These are phyloP conservation scores for Lordiphosa andalusiaca DNA, from an alignment of 2,888 invertebrate species.

Conservation along the genomic window DNA sequence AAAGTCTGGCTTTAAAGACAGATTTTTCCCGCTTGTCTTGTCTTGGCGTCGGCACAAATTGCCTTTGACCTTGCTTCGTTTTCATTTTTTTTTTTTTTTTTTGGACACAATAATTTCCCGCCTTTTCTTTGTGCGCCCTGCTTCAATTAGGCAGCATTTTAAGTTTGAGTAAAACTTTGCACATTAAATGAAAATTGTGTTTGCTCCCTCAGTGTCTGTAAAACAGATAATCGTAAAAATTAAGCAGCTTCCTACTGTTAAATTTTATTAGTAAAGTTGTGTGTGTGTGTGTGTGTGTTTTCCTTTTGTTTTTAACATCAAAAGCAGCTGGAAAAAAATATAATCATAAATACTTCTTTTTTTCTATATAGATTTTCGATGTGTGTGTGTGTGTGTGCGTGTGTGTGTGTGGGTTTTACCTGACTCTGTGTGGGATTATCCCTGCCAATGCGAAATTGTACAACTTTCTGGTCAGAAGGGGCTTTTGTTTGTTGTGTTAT, in stretches of 20 bases:
- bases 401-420: slow-evolving; percentile 58
- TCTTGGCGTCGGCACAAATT: slow-evolving; percentile 62
- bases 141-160: slow-evolving; percentile 69
- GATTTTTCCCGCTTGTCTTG: slow-evolving; percentile 24
- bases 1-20: slow-evolving; percentile 15
- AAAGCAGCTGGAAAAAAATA: slow-evolving; percentile 61
- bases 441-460: slow-evolving; percentile 72
- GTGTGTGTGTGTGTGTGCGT: slow-evolving; percentile 14
- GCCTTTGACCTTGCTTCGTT: slow-evolving; percentile 61
- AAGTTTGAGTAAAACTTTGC: slow-evolving; percentile 47
- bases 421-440: slow-evolving; percentile 67
- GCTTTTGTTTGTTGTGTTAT: slow-evolving; percentile 37
- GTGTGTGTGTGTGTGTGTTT: neutral
- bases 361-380: slow-evolving; percentile 22
- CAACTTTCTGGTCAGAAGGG: slow-evolving; percentile 51
- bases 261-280: slow-evolving; percentile 65
- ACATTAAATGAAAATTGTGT: slow-evolving; percentile 51
- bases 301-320: slow-evolving; percentile 60
- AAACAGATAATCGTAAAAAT: slow-evolving; percentile 69
- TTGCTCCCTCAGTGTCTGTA: slow-evolving; percentile 21
- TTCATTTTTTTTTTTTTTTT: no score
- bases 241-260: slow-evolving; percentile 60
- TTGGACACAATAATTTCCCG: slow-evolving; percentile 54
- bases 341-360: slow-evolving; percentile 57
- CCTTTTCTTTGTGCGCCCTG: slow-evolving; percentile 55